Conservation (phyloP, 2,888 invertebrate genomes). For the Noctua fimbriata region DNA sequence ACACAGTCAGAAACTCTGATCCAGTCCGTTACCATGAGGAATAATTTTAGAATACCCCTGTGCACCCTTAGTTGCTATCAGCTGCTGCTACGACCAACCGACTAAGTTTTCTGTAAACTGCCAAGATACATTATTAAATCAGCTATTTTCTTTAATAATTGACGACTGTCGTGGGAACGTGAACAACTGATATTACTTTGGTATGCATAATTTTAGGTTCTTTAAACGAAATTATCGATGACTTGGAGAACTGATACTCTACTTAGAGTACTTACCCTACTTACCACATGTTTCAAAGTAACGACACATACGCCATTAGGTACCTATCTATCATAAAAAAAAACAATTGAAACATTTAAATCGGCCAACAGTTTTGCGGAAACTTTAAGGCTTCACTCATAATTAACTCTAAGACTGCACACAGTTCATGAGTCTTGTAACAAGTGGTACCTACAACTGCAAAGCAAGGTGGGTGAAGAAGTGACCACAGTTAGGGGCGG, state of each 20-base stretch:
- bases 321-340: background rate
- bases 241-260: background rate
- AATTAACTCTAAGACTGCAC: background rate
- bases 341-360: background rate
- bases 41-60: background rate
- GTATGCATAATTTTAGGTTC: background rate
- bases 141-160: slow-evolving; percentile 27
- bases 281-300: background rate
- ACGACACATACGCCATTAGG: background rate
- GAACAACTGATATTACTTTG: slow-evolving; percentile 4
- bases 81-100: background rate
- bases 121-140: slow-evolving; percentile 3
- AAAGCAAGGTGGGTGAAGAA: too few relatives aligned
- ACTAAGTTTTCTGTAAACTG: slow-evolving; percentile 2
- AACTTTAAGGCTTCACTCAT: background rate
- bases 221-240: background rate
- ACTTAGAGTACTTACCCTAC: background rate
- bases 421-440: background rate
- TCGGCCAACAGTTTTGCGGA: too few relatives aligned
- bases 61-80: background rate
- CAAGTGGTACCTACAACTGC: too few relatives aligned
- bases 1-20: too few relatives aligned
- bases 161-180: slow-evolving; percentile 29
- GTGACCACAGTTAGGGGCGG: too few relatives aligned
- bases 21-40: too few relatives aligned